Evolutionary conservation across 2,888 invertebrate genomes (phyloP).

Genomic region (Amiota communis): DNA sequence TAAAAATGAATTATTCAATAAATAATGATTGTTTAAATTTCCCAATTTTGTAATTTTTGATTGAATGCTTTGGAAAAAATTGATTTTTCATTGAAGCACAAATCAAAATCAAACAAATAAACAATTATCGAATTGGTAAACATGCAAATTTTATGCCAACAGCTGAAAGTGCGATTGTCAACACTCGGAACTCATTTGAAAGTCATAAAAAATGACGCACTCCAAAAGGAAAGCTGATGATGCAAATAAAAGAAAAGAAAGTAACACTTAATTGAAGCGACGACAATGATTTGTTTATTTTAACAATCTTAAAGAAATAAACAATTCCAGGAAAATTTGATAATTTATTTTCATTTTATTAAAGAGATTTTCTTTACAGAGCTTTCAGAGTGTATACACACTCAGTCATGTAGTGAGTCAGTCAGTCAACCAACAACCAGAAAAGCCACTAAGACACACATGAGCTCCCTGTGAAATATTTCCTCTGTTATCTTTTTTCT

Average conservation of each 20-base stretch:
- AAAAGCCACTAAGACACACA: background rate
- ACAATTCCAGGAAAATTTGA: slow-evolving; percentile 15
- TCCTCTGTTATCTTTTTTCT: background rate
- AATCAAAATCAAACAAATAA: background rate
- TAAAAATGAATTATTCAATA: no score
- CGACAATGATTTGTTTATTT: slow-evolving; percentile 1
- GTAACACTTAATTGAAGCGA: background rate
- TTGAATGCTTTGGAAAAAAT: background rate
- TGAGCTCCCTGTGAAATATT: background rate
- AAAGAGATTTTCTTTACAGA: background rate
- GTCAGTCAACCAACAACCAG: background rate
- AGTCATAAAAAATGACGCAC: slow-evolving; percentile 26
- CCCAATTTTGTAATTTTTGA: no score
- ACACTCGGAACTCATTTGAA: slow-evolving; percentile 28
- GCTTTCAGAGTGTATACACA: background rate
- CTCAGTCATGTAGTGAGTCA: background rate
- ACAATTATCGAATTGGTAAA: no score
- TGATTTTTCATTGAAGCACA: background rate
- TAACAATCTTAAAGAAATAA: slow-evolving; percentile 19
- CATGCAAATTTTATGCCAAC: background rate
- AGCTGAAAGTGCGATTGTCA: slow-evolving; percentile 22
- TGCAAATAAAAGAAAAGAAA: background rate
- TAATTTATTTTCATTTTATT: slow-evolving; percentile 18
- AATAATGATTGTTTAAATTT: no score
- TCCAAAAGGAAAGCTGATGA: background rate